Evolutionary conservation across 2,888 invertebrate genomes (phyloP), one percentile per base, ranked within the genome.

Genomic region (Panopea generosa): DNA sequence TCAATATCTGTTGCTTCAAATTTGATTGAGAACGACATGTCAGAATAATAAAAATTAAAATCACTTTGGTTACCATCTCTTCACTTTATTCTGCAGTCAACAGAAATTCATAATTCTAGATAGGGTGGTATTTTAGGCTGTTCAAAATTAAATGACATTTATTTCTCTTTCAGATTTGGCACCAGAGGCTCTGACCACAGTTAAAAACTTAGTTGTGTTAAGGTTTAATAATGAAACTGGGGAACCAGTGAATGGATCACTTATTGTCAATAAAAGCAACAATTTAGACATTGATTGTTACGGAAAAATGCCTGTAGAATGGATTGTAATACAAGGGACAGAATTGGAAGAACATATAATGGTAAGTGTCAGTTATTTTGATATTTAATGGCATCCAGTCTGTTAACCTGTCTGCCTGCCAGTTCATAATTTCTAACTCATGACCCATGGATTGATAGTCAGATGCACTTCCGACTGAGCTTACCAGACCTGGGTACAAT

Each of bases 201-300:
- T 11, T 33, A 16, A 53, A 22, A 43, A 67, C 76, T 11, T n/a
- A n/a, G n/a, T n/a, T 14, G 29, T 62, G n/a, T 40, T 78, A n/a
- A 47, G 53, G 33, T 73, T 63, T 29, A 47, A 49, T n/a, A 62
- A 73, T 26, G 22, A 38, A 2, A 60, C 50, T 6, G 18, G 45
- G 0, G 33, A 47, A 11, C 29, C 47, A 16, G 45, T 63, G 26
- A 70, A 71, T 52, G 67, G 47, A 9, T 43, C 74, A 11, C 52
- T 83, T 18, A 53, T 62, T 4, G 29, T 78, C 18, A 20, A 69
- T n/a, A 74, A 75, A 52, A 72, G 80, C 22, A 77, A 79, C 27
- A 77, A 61, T n/a, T 59, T 82, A 0, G 77, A 70, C 4, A 53
- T 84, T 14, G 72, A 70, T 1, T 84, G 84, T 43, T 68, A 60